Evolutionary conservation across 1,140 invertebrate genomes (phyloP), one percentile per base, ranked within the genome.

Genomic region (Drosophila equinoxialis): DNA sequence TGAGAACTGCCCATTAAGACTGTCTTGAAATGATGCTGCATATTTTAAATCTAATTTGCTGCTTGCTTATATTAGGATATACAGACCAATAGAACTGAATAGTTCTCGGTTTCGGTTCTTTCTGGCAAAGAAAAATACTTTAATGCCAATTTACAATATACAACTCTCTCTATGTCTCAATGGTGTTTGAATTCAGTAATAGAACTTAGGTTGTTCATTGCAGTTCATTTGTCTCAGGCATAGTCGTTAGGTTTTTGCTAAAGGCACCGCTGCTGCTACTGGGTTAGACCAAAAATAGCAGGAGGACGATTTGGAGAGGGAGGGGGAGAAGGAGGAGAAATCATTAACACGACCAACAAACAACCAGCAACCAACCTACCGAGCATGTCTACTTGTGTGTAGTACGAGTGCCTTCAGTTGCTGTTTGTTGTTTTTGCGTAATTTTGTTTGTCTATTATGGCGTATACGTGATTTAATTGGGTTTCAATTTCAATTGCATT

Each of bases 401-500:
- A 39, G 20, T 42, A 37, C 2, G 33, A 11, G 20, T 23, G 37
- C 8, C 10, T 10, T 11, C 35, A 7, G 30, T 10, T 61, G 2
- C n/a, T 30, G 23, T 1, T 41, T 7, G 35, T 57, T 58, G 14
- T 39, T 57, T 58, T 30, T 30, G 30, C 3, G 26, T 20, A 54
- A 74, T 42, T 69, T 71, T 48, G 70, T 84, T 64, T 55, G 65
- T 48, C 65, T 11, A 14, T 58, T 67, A 30, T 33, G 57, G 57
- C 82, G 82, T 86, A 86, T 86, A 82, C 79, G 61, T 76, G 82
- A 86, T 87, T 76, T 42, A 42, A 41, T 68, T 37, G 39, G 39
- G 59, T 26, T 41, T 33, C 55, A 23, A 41, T 63, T 62, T 6
- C 45, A 61, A 6, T 37, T 37, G 30, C 35, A 5, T 3, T 54